phyloP scores from a whole-genome alignment of 2,888 invertebrate genomes.

The Strigamia crassipes region DNA sequence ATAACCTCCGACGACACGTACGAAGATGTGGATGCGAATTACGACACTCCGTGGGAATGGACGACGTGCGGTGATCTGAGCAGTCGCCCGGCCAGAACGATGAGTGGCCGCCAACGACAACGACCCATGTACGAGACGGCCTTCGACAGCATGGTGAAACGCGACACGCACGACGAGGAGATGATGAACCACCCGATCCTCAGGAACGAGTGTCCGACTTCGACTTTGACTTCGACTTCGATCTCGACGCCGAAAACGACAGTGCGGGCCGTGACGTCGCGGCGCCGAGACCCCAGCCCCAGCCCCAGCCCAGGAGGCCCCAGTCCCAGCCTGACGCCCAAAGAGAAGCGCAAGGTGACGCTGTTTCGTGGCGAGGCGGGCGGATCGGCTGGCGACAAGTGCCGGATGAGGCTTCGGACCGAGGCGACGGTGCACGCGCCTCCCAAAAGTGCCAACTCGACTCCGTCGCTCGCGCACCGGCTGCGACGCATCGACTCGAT shows the following conservation, averaged over 20 bases:
- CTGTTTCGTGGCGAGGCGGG: constrained; percentile 18
- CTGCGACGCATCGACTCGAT: constrained; percentile 42
- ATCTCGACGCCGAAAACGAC: constrained; percentile 43
- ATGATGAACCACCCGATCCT: constrained; percentile 76
- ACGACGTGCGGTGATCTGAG: constrained; percentile 44
- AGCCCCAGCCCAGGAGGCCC: neutral
- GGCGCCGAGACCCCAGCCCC: neutral
- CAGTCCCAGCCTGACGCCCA: constrained; percentile 12
- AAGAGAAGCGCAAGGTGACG: constrained; percentile 45
- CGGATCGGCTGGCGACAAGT: neutral
- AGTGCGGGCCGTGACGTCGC: neutral
- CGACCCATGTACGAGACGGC: constrained; percentile 86
- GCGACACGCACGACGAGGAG: constrained; percentile 72
- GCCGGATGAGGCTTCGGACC: neutral
- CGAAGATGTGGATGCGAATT: constrained; percentile 49
- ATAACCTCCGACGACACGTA: neutral
- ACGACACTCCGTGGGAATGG: constrained; percentile 54
- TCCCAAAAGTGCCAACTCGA: constrained; percentile 51
- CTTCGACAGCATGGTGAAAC: constrained; percentile 78
- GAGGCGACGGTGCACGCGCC: constrained; percentile 49
- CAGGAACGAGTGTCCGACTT: constrained; percentile 50
- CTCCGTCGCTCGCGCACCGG: constrained; percentile 47
- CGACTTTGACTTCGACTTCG: too few species aligned
- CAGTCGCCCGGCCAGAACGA: constrained; percentile 12
- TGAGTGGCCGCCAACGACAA: constrained; percentile 65